Evolutionary conservation across 2,113 vertebrate species (phyloP).

Genomic region (Chaetops frenatus): DNA sequence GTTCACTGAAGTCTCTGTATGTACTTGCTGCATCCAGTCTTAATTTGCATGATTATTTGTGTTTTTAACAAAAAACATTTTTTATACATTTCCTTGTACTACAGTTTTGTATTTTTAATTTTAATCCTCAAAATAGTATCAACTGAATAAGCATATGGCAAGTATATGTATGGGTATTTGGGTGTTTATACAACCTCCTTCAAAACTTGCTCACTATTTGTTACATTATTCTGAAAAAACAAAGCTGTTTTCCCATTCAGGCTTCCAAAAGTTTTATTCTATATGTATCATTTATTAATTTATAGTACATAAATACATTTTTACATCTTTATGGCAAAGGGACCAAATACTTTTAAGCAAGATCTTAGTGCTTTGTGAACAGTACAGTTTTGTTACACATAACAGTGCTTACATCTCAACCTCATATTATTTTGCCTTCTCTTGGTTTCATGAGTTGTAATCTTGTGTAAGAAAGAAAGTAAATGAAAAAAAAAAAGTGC

Average conservation of each 20-base stretch:
- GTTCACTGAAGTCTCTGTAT: slow-evolving; percentile 88
- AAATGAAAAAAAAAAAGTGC: background rate
- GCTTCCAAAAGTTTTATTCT: background rate
- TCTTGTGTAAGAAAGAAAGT: background rate
- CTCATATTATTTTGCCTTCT: background rate
- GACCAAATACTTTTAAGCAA: background rate
- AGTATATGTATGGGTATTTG: background rate
- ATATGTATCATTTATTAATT: background rate
- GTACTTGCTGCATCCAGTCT: slow-evolving; percentile 52
- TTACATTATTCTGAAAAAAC: background rate
- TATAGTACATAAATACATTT: background rate
- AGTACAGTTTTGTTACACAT: background rate
- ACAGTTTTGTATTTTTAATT: background rate
- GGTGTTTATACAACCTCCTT: background rate
- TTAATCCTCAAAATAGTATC: background rate
- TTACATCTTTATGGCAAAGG: background rate
- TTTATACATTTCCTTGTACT: background rate
- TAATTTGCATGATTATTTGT: background rate
- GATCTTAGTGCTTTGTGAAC: background rate
- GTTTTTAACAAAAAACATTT: background rate
- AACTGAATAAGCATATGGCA: background rate
- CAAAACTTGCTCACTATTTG: background rate
- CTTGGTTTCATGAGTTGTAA: background rate
- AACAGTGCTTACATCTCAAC: background rate
- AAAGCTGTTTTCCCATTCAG: background rate